Evolutionary conservation across 2,113 vertebrate genomes (phyloP), one percentile per base, ranked within the genome.

Genomic region (Laticauda colubrina): DNA sequence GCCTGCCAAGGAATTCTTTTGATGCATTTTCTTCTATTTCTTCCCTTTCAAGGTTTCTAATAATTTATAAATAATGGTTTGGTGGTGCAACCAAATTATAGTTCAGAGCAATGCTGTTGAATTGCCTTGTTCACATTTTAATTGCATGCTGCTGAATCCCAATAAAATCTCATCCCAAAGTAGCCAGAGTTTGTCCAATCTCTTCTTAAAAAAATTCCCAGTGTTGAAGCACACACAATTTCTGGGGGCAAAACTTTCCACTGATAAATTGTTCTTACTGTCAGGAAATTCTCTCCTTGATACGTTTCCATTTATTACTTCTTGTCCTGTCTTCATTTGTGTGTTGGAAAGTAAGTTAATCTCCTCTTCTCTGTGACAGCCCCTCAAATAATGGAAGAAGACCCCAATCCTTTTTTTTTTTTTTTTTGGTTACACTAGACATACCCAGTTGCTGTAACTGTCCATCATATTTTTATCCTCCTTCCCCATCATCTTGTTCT

Each of bases 1-100:
- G 21, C n/a, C 3, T 11, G 29, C 0, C 43, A 57, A 34, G 69
- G 12, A 0, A 85, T 34, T 0, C 18, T 4, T 26, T 64, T 6
- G 57, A 56, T 89, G 54, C 48, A 14, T 93, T 89, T 91, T 64
- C 57, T 88, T 21, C 90, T 89, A 21, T 92, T 89, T 93, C 39
- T 53, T 90, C 45, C 64, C 89, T 45, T 12, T 34, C 43, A 0
- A 15, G 34, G 1, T 48, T 64, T 26, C 20, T 88, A 0, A 26
- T n/a, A 91, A 57, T 89, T 95, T 56, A 34, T 43, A 53, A 89
- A 34, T 85, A 87, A 64, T 86, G 89, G 55, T 5, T 92, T 85
- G 57, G 48, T 81, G 81, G 34, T 61, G 94, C 43, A 39, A 59
- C n/a, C 87, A 87, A 34, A 53, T 64, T 61, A 64, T 90, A 2